Evolutionary conservation across 1,140 invertebrate species (phyloP), one percentile per base, ranked within the genome.

Genomic region (Sminthurinus signatus): DNA sequence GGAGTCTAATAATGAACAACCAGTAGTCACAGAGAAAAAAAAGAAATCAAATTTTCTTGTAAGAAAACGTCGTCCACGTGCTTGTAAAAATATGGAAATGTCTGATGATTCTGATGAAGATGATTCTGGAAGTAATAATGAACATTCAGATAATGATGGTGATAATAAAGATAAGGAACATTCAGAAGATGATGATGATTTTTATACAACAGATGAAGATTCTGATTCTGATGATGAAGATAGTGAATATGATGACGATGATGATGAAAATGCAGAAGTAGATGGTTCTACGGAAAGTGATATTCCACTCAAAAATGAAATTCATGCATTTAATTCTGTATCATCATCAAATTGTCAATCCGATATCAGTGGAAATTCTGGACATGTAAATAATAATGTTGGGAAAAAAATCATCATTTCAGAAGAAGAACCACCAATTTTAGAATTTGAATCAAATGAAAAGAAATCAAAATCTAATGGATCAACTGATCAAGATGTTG

Each of bases 51-150:
- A 28, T 52, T 12, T 52, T 8, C n/a, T 52, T 5, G 50, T 25
- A 10, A 10, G 8, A 5, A 25, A 23, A n/a, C 15, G 54, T 8
- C 54, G 57, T 17, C 57, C 15, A 27, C n/a, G 57, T 12, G 36
- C 29, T 5, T 28, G 14, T 28, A 43, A 59, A 28, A 43, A 56
- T 10, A 54, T 54, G 51, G 27, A 3, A 8, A 54, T 12, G 5
- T 28, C 51, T 28, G 28, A 43, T 4, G 56, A 44, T 3, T 59
- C 56, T 44, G 56, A 59, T 4, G 19, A 43, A 46, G 56, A 57
- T 10, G 36, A 57, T 36, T 14, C 14, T 17, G 56, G 42, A 44
- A 27, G 25, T 42, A 8, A 57, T 8, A 31, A 14, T 42, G 56
- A 21, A 8, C 10, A 28, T 52, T 48, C 44, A 48, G 50, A 52